A percentile compares a stretch with the other conserved stretches of the same genome.
These are phyloP conservation scores for Pteruthius melanotis DNA, from an alignment of 2,113 vertebrate species.

Conservation along the genomic window DNA sequence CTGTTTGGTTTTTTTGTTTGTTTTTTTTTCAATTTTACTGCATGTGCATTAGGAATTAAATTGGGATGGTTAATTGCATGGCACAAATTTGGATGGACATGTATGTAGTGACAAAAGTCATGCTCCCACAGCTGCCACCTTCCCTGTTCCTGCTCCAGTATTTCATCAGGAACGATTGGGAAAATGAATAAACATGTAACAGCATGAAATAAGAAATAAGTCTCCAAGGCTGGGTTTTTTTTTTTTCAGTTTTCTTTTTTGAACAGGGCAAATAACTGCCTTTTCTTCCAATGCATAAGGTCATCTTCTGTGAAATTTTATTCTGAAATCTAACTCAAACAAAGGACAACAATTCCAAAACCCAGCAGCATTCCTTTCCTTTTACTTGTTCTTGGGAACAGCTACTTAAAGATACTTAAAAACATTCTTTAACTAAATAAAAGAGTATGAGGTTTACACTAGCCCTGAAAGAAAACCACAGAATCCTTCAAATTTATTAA, in stretches of 20 bases:
- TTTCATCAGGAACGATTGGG: background rate
- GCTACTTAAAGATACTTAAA: background rate
- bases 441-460: background rate
- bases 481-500: background rate
- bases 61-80: background rate
- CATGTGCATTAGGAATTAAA: background rate
- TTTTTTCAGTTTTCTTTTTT: background rate
- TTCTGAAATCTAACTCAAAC: background rate
- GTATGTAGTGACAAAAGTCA: background rate
- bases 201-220: background rate
- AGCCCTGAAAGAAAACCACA: background rate
- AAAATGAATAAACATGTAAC: background rate
- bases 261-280: background rate
- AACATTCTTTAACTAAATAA: background rate
- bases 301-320: background rate
- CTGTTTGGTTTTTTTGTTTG: too few relatives aligned
- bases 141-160: background rate
- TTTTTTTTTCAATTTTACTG: background rate
- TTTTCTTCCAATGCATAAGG: background rate
- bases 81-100: background rate
- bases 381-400: background rate
- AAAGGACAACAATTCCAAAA: background rate
- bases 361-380: background rate
- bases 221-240: background rate
- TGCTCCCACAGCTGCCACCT: background rate